These are phyloP conservation scores for Dermatophagoides farinae DNA, from an alignment of 1,140 invertebrate species.

Conservation along the genomic window DNA sequence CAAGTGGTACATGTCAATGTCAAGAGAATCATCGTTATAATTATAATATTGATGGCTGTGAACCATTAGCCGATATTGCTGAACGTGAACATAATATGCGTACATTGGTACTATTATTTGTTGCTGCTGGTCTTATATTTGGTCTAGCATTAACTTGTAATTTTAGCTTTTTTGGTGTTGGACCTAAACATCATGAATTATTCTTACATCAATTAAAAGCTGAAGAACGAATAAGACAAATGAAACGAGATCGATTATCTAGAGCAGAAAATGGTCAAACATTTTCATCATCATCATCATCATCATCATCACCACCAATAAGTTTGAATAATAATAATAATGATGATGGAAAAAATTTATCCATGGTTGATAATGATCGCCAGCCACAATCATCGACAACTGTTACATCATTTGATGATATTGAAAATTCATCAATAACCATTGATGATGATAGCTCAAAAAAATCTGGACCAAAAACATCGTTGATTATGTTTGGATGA, in stretches of 20 bases:
- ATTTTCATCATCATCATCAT: neutral
- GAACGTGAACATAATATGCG: neutral
- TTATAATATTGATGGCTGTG: slow-evolving; percentile 7
- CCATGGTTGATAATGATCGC: too few relatives aligned
- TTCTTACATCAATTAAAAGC: neutral
- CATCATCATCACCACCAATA: neutral
- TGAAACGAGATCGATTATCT: neutral
- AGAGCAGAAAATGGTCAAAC: neutral
- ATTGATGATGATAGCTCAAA: neutral
- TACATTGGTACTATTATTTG: slow-evolving; percentile 3
- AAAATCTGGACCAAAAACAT: neutral
- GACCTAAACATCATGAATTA: neutral
- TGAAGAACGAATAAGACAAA: neutral
- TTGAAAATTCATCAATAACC: neutral
- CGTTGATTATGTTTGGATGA: too few relatives aligned
- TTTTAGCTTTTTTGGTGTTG: neutral
- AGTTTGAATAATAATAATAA: too few relatives aligned
- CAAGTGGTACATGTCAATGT: slow-evolving; percentile 1
- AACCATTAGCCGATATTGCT: neutral
- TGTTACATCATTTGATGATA: neutral
- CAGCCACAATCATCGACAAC: neutral
- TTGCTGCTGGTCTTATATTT: neutral
- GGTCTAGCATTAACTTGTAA: neutral
- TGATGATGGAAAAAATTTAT: too few relatives aligned
- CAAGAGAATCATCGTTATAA: neutral